phyloP scores from a whole-genome alignment of 2,797 vertebrate species.

The Anisognathus igniventris region DNA sequence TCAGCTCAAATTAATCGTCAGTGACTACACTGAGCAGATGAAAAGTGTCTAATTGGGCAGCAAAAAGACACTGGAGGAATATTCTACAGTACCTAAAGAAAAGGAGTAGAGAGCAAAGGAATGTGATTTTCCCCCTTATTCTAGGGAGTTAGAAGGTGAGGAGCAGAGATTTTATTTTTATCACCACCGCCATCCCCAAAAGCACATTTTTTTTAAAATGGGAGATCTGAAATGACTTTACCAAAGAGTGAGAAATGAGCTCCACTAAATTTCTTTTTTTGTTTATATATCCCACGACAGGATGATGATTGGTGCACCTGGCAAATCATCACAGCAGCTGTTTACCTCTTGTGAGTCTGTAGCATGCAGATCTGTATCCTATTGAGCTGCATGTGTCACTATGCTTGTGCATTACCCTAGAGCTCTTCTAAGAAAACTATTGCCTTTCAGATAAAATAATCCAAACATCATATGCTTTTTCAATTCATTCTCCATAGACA shows the following conservation, averaged over 20 bases:
- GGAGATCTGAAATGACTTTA: conserved; percentile 21
- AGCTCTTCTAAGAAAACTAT: not conserved
- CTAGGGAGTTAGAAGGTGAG: conserved; percentile 32
- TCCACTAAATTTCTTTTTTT: conserved; percentile 36
- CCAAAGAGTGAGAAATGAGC: conserved; percentile 1
- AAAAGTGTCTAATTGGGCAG: conserved; percentile 57
- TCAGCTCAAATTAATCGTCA: conserved; percentile 23
- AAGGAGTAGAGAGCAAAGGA: conserved; percentile 49
- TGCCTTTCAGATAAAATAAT: conserved; percentile 19
- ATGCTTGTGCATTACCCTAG: not conserved
- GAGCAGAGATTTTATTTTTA: not conserved
- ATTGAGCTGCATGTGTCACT: not conserved
- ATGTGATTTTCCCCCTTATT: conserved; percentile 2
- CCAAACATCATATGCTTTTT: not conserved
- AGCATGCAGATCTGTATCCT: not conserved
- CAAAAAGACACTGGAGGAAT: conserved; percentile 68
- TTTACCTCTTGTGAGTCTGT: not conserved
- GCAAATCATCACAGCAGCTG: not conserved
- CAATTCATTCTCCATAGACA: not conserved
- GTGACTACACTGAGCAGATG: not conserved
- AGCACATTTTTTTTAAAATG: conserved; percentile 47
- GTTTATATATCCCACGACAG: conserved; percentile 38
- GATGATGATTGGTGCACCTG: not conserved
- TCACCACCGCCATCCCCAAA: rapidly evolving
- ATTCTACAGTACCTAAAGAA: conserved; percentile 67